Base-by-base conservation (phyloP, 1,140 invertebrate genomes). In the Eulimnadia texana region DNA sequence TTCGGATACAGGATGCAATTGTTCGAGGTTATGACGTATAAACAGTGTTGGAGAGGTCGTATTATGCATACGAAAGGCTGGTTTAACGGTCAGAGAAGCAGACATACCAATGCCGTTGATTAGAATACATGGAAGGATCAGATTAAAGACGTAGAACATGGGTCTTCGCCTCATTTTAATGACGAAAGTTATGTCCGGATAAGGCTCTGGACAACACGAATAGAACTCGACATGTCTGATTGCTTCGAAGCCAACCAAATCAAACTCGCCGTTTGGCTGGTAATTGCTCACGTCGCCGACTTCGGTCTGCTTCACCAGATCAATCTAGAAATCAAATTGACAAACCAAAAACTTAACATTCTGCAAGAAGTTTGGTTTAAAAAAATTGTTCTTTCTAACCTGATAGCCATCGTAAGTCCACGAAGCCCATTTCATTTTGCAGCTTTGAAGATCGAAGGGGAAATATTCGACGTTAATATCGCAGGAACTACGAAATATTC, bases 331-430 rank as follows among this genome's bases (percentile, higher is more conserved):
- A 70, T 42, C 64, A 62, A 3, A 70, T 19, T n/a, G 20, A 6
- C 24, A 16, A 55, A 23, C 20, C 16, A 3, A 25, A 19, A 55
- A 23, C 3, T 3, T 24, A n/a, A n/a, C n/a, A n/a, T n/a, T n/a
- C n/a, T n/a, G n/a, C n/a, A n/a, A n/a, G n/a, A n/a, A n/a, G n/a
- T 42, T 42, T 42, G 33, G n/a, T n/a, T 42, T 10, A 52, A 52
- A 42, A 42, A 42, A 42, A 42, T 16, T 16, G n/a, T 6, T 1
- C 24, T 68, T 64, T 71, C 73, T 76, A 69, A 93, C 89, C 82
- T 92, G 88, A 73, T 88, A 90, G 23, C 88, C 90, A 70, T 96
- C 93, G 73, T 95, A 96, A 0, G 93, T 94, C 93, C 93, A 97
- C 0, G 90, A 94, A 2, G 93, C 90, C 82, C 93, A 96, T 73